These are phyloP conservation scores for Mionectes olivaceus DNA, from an alignment of 2,797 vertebrate genomes.

Conservation along the genomic window DNA sequence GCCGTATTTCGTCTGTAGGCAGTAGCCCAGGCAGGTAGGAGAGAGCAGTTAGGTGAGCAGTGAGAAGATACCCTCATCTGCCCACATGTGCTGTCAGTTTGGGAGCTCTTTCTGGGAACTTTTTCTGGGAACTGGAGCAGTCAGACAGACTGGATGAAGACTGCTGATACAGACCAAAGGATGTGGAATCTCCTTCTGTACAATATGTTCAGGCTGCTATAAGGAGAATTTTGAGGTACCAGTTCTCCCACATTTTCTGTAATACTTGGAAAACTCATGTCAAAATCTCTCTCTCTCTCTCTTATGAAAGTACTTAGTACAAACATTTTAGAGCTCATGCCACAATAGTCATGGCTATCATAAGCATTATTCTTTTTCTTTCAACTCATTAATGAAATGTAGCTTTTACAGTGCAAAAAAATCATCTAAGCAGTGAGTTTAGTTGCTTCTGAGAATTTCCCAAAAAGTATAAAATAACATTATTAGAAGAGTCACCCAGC, in stretches of 20 bases:
- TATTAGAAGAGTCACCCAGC: neutral
- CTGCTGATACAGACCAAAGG: neutral
- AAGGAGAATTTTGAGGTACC: neutral
- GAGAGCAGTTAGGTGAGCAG: neutral
- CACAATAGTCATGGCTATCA: fast-evolving
- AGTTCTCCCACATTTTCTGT: neutral
- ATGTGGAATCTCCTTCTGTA: neutral
- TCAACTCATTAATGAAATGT: neutral
- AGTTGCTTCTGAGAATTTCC: neutral
- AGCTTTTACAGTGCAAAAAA: neutral
- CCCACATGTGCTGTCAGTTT: neutral
- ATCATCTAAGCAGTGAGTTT: neutral
- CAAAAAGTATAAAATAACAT: neutral
- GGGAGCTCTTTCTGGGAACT: neutral
- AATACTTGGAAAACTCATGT: neutral
- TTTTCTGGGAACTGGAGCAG: neutral
- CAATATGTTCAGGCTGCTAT: neutral
- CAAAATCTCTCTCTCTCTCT: neutral
- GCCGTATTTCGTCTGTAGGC: fast-evolving
- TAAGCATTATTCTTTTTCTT: neutral
- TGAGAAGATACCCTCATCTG: neutral
- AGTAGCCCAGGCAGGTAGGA: neutral
- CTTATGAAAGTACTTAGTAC: neutral
- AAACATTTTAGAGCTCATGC: neutral
- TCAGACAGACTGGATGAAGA: neutral